Conservation (phyloP, 2,888 invertebrate genomes). For the Cheilosia soror region DNA sequence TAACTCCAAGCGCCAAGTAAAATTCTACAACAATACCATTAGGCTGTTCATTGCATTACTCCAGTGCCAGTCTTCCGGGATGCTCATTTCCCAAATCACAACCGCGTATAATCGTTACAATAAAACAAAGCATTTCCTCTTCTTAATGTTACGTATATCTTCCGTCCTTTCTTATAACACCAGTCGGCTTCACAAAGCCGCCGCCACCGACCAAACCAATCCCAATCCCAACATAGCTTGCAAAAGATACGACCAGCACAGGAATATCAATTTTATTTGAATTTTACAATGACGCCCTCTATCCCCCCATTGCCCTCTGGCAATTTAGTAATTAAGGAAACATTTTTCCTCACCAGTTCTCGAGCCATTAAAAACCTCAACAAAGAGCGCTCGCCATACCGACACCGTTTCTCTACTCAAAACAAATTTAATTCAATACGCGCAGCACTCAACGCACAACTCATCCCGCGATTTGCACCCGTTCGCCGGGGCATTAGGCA, state of each 20-base stretch:
- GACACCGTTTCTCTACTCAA: neutral
- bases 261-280: conserved; percentile 56
- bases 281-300: conserved; percentile 46
- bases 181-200: neutral
- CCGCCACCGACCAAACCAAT: neutral
- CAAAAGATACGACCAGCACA: conserved; percentile 33
- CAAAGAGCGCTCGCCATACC: conserved; percentile 12
- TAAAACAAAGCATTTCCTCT: conserved; percentile 42
- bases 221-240: conserved; percentile 2
- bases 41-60: conserved; percentile 22
- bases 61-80: neutral
- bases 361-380: conserved; percentile 39
- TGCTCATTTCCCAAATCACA: conserved; percentile 47
- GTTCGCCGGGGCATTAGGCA: conserved; percentile 65
- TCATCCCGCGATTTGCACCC: conserved; percentile 50
- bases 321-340: conserved; percentile 68
- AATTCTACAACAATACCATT: neutral
- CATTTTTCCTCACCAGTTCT: conserved; percentile 54
- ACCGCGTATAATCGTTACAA: conserved; percentile 50
- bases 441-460: conserved; percentile 36
- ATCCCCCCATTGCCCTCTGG: conserved; percentile 2
- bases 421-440: conserved; percentile 66
- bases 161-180: neutral
- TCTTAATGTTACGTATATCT: conserved; percentile 22
- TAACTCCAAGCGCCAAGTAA: neutral